A percentile compares a stretch with the other conserved stretches of the same genome.
Evolutionary conservation across 2,113 vertebrate genomes (phyloP).

Genomic region (Petrocephalus zakoni): DNA sequence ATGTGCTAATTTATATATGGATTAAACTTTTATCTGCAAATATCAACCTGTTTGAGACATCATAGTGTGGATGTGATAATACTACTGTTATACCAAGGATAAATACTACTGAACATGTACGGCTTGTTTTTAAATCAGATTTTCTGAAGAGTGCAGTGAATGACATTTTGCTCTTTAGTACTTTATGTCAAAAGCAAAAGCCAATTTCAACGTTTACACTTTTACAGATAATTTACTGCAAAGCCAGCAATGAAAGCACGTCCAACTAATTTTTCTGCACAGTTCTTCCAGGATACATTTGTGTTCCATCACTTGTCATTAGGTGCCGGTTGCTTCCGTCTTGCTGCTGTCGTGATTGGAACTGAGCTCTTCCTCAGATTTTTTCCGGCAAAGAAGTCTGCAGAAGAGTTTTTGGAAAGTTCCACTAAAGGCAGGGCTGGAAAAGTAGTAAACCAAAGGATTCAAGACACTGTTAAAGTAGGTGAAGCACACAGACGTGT

Average conservation of each 20-base stretch:
- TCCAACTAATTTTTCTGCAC: neutral
- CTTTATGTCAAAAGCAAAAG: neutral
- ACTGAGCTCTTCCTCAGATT: neutral
- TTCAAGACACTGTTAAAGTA: constrained; percentile 72
- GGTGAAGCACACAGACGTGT: constrained; percentile 59
- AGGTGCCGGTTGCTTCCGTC: neutral
- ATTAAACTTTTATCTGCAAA: neutral
- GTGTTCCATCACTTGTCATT: neutral
- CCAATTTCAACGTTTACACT: neutral
- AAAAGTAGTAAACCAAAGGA: constrained; percentile 68
- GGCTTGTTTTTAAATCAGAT: neutral
- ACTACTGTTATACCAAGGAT: neutral
- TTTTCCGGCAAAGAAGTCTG: constrained; percentile 38
- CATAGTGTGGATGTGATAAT: neutral
- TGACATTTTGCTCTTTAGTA: neutral
- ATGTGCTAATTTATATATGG: no score
- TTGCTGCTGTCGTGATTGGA: neutral
- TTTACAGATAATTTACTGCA: neutral
- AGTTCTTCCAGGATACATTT: neutral
- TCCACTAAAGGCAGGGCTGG: constrained; percentile 58
- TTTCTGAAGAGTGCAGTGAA: neutral
- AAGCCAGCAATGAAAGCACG: neutral
- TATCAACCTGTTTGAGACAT: neutral
- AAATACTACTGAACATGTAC: neutral
- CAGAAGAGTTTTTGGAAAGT: constrained; percentile 45